Evolutionary conservation across 2,797 vertebrate species (phyloP).

Genomic region (Cuculus canorus): DNA sequence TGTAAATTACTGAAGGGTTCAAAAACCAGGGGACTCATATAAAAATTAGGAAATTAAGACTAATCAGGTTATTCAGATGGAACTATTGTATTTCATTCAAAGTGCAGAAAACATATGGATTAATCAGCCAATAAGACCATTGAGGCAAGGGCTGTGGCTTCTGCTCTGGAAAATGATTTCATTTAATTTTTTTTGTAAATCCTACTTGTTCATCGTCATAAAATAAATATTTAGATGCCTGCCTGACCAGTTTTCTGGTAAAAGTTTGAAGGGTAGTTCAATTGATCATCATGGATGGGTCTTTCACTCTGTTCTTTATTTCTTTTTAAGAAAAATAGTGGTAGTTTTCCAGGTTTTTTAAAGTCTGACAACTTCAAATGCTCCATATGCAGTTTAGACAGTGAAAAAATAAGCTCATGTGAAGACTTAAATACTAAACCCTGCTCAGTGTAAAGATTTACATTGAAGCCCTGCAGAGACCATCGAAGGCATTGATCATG

Average conservation of each 20-base stretch:
- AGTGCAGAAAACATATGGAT: conserved; percentile 45
- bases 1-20: conserved; percentile 59
- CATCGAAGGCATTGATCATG: no score
- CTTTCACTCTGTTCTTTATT: not conserved
- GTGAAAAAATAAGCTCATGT: not conserved
- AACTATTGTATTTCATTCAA: conserved; percentile 50
- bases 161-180: not conserved
- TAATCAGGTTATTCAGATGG: conserved; percentile 5
- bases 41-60: conserved; percentile 65
- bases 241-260: not conserved
- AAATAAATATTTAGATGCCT: not conserved
- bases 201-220: not conserved
- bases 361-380: not conserved
- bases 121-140: conserved; percentile 33
- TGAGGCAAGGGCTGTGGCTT: not conserved
- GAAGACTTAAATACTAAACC: not conserved
- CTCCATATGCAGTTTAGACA: not conserved
- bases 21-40: conserved; percentile 53
- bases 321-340: not conserved
- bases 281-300: not conserved
- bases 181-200: conserved; percentile 23
- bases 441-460: no score
- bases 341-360: not conserved
- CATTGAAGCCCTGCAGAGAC: no score
- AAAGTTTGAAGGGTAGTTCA: not conserved